Evolutionary conservation across 2,113 vertebrate genomes (phyloP).

Genomic region (Zootoca vivipara): DNA sequence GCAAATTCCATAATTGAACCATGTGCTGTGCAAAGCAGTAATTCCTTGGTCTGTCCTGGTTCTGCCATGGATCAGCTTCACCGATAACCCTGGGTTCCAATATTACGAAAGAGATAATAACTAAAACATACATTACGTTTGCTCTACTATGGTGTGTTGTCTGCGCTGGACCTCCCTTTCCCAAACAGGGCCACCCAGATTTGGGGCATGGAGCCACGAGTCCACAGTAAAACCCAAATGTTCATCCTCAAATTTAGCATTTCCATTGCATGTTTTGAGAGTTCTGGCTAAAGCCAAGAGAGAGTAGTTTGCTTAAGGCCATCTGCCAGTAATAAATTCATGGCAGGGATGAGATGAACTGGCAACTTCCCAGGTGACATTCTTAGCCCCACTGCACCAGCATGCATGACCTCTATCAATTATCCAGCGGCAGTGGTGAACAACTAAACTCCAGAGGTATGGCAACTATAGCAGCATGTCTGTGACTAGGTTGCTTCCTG

Average conservation of each 20-base stretch:
- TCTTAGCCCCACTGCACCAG: background rate
- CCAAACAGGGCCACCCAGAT: background rate
- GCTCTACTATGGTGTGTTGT: background rate
- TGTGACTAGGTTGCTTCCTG: background rate
- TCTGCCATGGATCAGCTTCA: no score
- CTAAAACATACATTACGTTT: background rate
- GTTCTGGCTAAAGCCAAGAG: background rate
- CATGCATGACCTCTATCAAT: background rate
- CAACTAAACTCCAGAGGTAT: background rate
- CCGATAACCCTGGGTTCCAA: no score
- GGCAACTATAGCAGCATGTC: background rate
- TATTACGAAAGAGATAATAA: no score
- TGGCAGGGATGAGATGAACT: background rate
- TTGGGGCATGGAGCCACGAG: background rate
- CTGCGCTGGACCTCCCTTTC: no score
- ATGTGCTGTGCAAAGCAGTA: no score
- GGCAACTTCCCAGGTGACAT: background rate
- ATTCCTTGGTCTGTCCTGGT: no score
- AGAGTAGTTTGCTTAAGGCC: background rate
- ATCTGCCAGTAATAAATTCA: background rate
- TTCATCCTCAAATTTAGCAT: background rate
- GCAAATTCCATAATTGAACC: no score
- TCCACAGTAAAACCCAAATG: background rate
- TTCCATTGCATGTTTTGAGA: background rate
- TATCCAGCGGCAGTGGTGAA: background rate